phyloP scores from a whole-genome alignment of 2,888 invertebrate species.

The Nectonema munidae region DNA sequence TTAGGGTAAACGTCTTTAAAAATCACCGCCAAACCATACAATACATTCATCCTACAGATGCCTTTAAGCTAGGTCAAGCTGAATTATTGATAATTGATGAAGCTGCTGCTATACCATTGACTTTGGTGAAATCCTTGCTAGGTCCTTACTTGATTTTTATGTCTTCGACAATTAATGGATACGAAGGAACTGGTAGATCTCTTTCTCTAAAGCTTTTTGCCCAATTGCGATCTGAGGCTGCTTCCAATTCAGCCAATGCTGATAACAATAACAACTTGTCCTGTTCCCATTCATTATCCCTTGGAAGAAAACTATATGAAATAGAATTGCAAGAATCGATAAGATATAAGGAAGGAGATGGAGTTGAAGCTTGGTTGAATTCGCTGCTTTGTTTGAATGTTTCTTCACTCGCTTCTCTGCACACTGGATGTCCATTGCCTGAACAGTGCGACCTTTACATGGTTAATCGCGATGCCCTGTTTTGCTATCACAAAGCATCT shows the following conservation, averaged over 20 bases:
- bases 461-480: conserved; percentile 48
- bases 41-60: conserved; percentile 73
- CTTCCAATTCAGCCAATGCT: conserved; percentile 16
- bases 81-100: conserved; percentile 85
- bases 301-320: conserved; percentile 26
- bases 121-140: conserved; percentile 52
- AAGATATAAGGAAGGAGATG: conserved; percentile 46
- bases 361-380: conserved; percentile 61
- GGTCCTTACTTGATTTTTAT: conserved; percentile 62
- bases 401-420: conserved; percentile 17
- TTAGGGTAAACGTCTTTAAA: conserved; percentile 56
- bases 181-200: conserved; percentile 86
- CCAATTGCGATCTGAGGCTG: conserved; percentile 38
- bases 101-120: conserved; percentile 85
- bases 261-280: not conserved
- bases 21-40: conserved; percentile 71
- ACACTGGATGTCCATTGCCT: conserved; percentile 50
- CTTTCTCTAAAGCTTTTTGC: conserved; percentile 68
- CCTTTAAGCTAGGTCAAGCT: conserved; percentile 52
- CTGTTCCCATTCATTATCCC: too few species aligned
- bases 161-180: conserved; percentile 83
- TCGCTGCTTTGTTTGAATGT: conserved; percentile 61
- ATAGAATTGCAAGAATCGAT: conserved; percentile 60
- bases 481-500: conserved; percentile 62
- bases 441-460: conserved; percentile 46